Evolutionary conservation across 2,797 vertebrate species (phyloP).

Genomic region (Poeciliopsis turneri): DNA sequence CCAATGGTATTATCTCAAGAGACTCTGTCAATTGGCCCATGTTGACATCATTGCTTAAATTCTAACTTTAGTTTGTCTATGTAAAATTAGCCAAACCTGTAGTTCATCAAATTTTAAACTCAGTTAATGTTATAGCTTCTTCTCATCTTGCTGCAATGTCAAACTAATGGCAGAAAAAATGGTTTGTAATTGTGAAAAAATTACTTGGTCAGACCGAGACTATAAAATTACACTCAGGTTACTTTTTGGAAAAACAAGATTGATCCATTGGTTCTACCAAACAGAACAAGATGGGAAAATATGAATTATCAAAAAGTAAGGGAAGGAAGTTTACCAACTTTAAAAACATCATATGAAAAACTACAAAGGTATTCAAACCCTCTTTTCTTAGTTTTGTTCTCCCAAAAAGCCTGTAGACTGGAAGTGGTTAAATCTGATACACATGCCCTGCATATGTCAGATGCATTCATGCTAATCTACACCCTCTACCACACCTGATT

Average conservation of each 20-base stretch:
- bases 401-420: neutral
- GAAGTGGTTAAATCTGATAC: neutral
- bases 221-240: neutral
- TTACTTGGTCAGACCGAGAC: neutral
- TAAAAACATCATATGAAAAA: neutral
- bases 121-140: neutral
- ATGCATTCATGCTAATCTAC: too few relatives aligned
- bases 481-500: neutral
- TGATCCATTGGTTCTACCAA: neutral
- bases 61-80: neutral
- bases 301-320: neutral
- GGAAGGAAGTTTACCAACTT: neutral
- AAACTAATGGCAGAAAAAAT: neutral
- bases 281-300: neutral
- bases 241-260: too few relatives aligned
- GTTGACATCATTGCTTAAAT: neutral
- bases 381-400: neutral
- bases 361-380: neutral
- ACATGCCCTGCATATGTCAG: neutral
- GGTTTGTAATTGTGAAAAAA: neutral
- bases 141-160: neutral
- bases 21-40: neutral
- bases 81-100: neutral
- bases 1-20: neutral
- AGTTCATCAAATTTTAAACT: neutral